Evolutionary conservation across 1,140 invertebrate genomes (phyloP), one percentile per base, ranked within the genome.

Genomic region (Laodelphax striatellus): DNA sequence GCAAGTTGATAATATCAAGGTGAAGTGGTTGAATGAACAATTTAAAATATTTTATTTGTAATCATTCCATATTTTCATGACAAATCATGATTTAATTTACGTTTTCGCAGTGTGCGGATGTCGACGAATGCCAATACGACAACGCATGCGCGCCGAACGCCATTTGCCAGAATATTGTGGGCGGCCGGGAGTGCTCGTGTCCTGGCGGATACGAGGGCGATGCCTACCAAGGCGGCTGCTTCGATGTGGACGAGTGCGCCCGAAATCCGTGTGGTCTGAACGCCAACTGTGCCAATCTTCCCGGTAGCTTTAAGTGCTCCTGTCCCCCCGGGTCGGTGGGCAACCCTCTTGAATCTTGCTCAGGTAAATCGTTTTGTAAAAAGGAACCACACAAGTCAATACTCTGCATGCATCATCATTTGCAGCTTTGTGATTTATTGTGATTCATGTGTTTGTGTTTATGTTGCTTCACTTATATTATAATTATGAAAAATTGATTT

Each of bases 171-270:
- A 94, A 94, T 74, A 70, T 86, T 16, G 80, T 82, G 21, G 92
- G 90, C 58, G 82, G 82, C 42, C 82, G 86, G 74, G 80, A 81
- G 66, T 95, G 92, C 77, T 81, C 85, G 64, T 96, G 92, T 73
- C 87, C 87, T 28, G 71, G 79, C 43, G 92, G 92, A 52, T 88
- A 80, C 70, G 80, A 84, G 22, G 89, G 89, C 21, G 86, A 90
- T 68, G 77, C 83, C 31, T 69, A 71, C 52, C 62, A 65, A 10
- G 75, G 74, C n/a, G 85, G 85, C 55, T 90, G 85, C 66, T 66
- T 68, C 16, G 86, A 89, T 69, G 69, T 81, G 14, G 78, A 90
- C 70, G 87, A 90, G 70, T 90, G 87, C 65, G 70, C 78, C 14
- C 73, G 78, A 60, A 75, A 72, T 60, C 82, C 85, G 41, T 91